Conservation (phyloP, 2,888 invertebrate species). For the Aleiodes leptofemur region DNA sequence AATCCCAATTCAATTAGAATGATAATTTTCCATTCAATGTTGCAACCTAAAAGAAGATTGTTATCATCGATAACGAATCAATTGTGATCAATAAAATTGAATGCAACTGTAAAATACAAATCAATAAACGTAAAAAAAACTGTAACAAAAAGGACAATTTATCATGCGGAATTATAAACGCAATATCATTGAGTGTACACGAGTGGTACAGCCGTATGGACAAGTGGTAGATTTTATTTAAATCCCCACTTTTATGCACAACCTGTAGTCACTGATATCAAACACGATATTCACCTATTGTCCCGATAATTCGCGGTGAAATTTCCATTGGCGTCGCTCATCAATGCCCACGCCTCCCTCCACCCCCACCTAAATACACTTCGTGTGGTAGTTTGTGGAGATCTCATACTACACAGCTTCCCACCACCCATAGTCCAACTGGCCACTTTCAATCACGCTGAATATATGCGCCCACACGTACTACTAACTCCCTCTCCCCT, state of each 20-base stretch:
- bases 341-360: conserved; percentile 28
- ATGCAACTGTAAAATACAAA: too few species aligned
- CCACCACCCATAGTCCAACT: conserved; percentile 12
- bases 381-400: too few species aligned
- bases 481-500: conserved; percentile 11
- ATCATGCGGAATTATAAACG: conserved; percentile 6
- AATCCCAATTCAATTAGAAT: too few species aligned
- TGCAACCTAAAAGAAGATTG: too few species aligned
- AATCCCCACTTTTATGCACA: conserved; percentile 33
- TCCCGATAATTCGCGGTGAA: conserved; percentile 41
- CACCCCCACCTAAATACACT: not conserved
- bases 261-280: conserved; percentile 36
- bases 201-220: conserved; percentile 7
- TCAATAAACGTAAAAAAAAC: not conserved
- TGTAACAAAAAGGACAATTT: not conserved
- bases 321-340: conserved; percentile 36
- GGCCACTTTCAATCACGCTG: conserved; percentile 32
- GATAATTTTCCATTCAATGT: too few species aligned
- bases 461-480: conserved; percentile 36
- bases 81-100: too few species aligned
- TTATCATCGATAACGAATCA: too few species aligned
- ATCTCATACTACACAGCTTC: not conserved
- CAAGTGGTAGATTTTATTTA: conserved; percentile 34
- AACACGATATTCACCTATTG: conserved; percentile 38
- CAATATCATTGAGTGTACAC: conserved; percentile 17